phyloP scores from a whole-genome alignment of 2,797 vertebrate species.

The Anolis apletophallus region DNA sequence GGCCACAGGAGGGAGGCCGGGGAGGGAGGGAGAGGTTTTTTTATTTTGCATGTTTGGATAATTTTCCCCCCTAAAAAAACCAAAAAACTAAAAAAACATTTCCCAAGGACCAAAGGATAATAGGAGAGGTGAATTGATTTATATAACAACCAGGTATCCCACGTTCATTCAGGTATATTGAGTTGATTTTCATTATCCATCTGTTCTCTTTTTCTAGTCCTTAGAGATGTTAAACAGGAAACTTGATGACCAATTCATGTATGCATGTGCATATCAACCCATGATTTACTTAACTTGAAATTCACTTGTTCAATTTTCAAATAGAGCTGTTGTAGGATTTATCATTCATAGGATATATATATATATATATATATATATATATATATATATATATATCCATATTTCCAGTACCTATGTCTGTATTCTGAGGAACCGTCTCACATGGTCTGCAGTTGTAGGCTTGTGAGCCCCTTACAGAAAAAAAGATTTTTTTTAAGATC shows the following conservation, averaged over 20 bases:
- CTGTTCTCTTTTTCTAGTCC: neutral
- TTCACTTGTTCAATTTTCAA: neutral
- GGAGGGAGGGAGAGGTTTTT: no score
- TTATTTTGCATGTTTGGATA: no score
- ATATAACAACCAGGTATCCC: neutral
- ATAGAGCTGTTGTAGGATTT: neutral
- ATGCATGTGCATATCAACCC: neutral
- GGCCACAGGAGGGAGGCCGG: no score
- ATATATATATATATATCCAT: no score
- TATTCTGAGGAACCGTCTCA: neutral
- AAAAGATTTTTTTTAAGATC: neutral
- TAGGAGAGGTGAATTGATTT: neutral
- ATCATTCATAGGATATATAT: neutral
- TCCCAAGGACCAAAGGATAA: neutral
- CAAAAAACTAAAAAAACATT: no score
- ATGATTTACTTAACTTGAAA: neutral
- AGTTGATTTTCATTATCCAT: neutral
- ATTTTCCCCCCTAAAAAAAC: no score
- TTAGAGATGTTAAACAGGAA: neutral
- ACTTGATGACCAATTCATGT: neutral
- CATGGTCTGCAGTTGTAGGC: neutral
- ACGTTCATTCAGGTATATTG: neutral
- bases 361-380: no score
- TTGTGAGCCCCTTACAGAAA: neutral
- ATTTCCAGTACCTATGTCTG: neutral